Evolutionary conservation across 2,797 vertebrate genomes (phyloP).

Genomic region (Sternarchorhynchus goeldii): DNA sequence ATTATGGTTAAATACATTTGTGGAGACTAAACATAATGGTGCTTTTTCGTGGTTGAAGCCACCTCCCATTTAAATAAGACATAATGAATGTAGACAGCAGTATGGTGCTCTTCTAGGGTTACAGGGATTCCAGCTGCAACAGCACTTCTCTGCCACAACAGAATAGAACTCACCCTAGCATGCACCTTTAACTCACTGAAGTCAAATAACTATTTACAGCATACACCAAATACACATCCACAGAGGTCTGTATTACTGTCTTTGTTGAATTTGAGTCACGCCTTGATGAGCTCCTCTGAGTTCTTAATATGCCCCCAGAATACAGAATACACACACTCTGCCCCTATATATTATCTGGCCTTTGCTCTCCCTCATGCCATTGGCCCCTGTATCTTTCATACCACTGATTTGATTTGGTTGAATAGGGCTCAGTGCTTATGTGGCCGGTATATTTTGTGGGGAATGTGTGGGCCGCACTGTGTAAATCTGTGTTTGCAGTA

Average conservation of each 20-base stretch:
- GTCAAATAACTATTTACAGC: not conserved
- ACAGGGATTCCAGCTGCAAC: conserved; percentile 1
- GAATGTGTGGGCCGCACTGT: conserved; percentile 17
- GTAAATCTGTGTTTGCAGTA: conserved; percentile 1
- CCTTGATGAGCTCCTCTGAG: not conserved
- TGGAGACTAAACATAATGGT: not conserved
- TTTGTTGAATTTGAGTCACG: not conserved
- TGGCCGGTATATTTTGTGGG: conserved; percentile 37
- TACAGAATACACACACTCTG: conserved; percentile 16
- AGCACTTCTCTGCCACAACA: conserved; percentile 13
- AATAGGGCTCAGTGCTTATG: conserved; percentile 4
- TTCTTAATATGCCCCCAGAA: not conserved
- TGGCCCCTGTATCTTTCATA: conserved; percentile 1
- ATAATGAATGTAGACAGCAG: not conserved
- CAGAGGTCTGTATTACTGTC: not conserved
- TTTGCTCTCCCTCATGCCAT: conserved; percentile 11
- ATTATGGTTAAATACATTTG: not conserved
- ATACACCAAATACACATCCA: not conserved
- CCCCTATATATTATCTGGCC: conserved; percentile 1
- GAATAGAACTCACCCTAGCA: conserved; percentile 22
- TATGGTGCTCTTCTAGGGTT: not conserved
- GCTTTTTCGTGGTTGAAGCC: not conserved
- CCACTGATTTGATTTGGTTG: conserved; percentile 16
- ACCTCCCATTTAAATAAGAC: not conserved
- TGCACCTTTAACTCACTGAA: conserved; percentile 32